phyloP scores from a whole-genome alignment of 2,888 invertebrate genomes.

The Meta bourneti region DNA sequence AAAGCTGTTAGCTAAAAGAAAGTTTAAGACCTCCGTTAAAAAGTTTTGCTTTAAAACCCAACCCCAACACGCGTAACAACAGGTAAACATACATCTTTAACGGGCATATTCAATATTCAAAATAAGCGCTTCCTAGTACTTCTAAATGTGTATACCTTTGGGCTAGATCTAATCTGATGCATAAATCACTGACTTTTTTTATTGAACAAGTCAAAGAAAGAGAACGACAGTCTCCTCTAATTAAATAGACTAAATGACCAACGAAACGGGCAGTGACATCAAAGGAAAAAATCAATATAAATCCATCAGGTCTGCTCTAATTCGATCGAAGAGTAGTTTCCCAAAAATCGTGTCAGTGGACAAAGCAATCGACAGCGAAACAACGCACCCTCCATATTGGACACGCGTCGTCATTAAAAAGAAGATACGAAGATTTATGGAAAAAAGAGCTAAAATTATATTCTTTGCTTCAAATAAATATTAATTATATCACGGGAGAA shows the following conservation, averaged over 20 bases:
- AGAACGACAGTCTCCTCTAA: background rate
- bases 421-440: background rate
- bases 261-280: background rate
- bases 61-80: too few species aligned
- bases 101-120: too few species aligned
- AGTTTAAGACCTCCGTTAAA: too few species aligned
- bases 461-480: background rate
- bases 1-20: too few species aligned
- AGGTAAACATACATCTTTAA: too few species aligned
- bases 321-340: background rate
- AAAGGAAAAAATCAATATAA: background rate
- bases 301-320: background rate
- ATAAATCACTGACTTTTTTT: too few species aligned
- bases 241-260: background rate
- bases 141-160: too few species aligned
- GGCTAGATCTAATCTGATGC: too few species aligned
- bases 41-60: too few species aligned
- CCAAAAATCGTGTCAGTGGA: slow-evolving; percentile 38
- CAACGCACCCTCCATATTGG: background rate
- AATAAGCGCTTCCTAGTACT: too few species aligned
- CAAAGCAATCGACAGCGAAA: slow-evolving; percentile 17
- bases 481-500: slow-evolving; percentile 23
- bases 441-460: background rate
- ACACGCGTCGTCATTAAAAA: slow-evolving; percentile 15
- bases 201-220: too few species aligned